Evolutionary conservation across 2,113 vertebrate genomes (phyloP).

Genomic region (Antigone vipio): DNA sequence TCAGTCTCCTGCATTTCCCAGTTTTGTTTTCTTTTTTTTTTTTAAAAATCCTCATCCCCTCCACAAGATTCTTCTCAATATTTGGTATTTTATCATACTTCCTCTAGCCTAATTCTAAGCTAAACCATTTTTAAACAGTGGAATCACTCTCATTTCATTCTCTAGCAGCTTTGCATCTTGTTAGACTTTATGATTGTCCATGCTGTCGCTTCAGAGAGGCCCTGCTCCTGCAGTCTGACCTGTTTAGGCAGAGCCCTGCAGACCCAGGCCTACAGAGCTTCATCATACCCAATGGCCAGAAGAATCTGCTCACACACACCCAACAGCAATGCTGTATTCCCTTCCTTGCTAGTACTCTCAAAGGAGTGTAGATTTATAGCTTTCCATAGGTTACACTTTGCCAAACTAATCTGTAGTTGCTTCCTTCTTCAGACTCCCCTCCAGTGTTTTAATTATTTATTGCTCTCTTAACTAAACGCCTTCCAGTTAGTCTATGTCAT

Average conservation of each 20-base stretch:
- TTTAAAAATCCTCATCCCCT: neutral
- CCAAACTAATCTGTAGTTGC: neutral
- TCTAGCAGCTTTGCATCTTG: neutral
- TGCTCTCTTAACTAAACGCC: conserved; percentile 28
- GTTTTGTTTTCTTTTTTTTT: neutral
- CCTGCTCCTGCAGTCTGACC: neutral
- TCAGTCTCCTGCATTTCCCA: neutral
- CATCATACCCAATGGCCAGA: neutral
- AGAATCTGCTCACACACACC: neutral
- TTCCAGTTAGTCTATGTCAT: neutral
- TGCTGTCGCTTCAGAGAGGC: neutral
- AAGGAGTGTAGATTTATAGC: neutral
- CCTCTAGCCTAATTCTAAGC: neutral
- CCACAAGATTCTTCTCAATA: neutral
- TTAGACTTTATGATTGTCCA: neutral
- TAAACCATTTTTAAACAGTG: neutral
- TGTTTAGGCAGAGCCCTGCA: neutral
- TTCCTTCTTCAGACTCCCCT: neutral
- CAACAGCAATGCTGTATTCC: neutral
- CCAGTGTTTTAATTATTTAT: conserved; percentile 12
- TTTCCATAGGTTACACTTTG: neutral
- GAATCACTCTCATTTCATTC: neutral
- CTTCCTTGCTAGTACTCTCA: neutral
- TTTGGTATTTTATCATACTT: neutral
- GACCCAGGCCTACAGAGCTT: neutral